Evolutionary conservation across 2,113 vertebrate species (phyloP).

Genomic region (Myxocyprinus asiaticus): DNA sequence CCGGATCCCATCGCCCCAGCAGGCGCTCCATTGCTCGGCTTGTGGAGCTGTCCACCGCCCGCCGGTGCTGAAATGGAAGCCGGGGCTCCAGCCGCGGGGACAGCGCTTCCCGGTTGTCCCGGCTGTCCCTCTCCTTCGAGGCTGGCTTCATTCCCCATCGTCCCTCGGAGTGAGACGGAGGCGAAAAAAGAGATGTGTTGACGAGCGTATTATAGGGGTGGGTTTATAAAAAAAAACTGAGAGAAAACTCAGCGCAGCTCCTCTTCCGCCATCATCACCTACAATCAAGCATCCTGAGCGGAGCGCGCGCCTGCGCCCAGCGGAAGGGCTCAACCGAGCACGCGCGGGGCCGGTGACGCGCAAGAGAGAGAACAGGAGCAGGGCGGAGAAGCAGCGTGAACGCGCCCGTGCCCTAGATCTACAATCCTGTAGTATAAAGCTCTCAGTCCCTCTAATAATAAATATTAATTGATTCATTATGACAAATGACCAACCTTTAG

Average conservation of each 20-base stretch:
- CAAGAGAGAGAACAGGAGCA: conserved; percentile 59
- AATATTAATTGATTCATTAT: neutral
- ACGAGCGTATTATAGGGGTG: conserved; percentile 63
- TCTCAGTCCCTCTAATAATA: neutral
- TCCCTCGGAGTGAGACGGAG: conserved; percentile 62
- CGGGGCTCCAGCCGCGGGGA: conserved; percentile 72
- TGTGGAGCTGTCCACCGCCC: conserved; percentile 81
- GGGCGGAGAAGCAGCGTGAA: conserved; percentile 53
- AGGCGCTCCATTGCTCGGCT: conserved; percentile 79
- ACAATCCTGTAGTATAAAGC: conserved; percentile 6
- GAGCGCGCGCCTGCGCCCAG: conserved; percentile 74
- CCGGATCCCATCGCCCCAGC: conserved; percentile 72
- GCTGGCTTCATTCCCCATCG: conserved; percentile 82
- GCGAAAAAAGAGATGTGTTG: conserved; percentile 62
- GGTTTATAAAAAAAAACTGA: conserved; percentile 60
- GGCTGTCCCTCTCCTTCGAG: conserved; percentile 75
- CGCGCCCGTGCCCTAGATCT: conserved; percentile 66
- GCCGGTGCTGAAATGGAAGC: conserved; percentile 83
- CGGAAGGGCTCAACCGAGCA: conserved; percentile 61
- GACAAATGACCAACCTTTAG: neutral
- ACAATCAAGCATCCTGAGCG: conserved; percentile 77
- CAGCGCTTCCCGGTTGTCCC: conserved; percentile 73
- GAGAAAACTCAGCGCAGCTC: conserved; percentile 75
- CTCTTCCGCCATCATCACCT: conserved; percentile 83
- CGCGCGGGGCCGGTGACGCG: conserved; percentile 67